Evolutionary conservation across 2,113 vertebrate species (phyloP), one percentile per base, ranked within the genome.

Genomic region (Ctenomys sociabilis): DNA sequence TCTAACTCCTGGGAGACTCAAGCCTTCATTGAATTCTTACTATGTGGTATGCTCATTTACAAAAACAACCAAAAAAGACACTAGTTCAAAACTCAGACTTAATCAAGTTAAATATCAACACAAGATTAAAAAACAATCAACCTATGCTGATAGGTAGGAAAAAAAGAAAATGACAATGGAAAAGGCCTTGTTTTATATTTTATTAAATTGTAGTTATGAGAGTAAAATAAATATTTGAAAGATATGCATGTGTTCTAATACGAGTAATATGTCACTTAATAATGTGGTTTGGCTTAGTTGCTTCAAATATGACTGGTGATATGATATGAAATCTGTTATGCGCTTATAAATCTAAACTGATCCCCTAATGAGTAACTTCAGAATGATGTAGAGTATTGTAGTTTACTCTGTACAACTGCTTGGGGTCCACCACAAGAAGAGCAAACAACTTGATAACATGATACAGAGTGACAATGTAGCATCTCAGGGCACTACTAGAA

Each of bases 311-410:
- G 32, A 88, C 88, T 93, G 68, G 26, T 95, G 52, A 77, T 96
- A 24, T 91, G 85, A 80, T 81, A 90, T 88, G 52, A 94, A 93
- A 37, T 89, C 66, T 82, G 77, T 84, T 85, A 63, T 32, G 45
- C 45, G 57, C 95, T 96, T 97, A 95, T 96, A 92, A 96, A 89
- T 80, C 94, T 35, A 57, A 86, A 82, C 43, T 91, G 24, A 88
- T 96, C 81, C 91, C 85, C 37, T 97, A 80, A 94, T 90, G 92
- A 72, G 88, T 66, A 96, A 80, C 45, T 91, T 22, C 61, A 88
- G 72, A 93, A 87, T 89, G 37, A 35, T 63, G 21, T n/a, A 75
- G 70, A 22, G 12, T 64, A 64, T 72, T 91, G 16, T 43, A 49
- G 30, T n/a, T 78, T 52, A 94, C 86, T 95, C 10, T 92, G 88